These are phyloP conservation scores for Aulostomus chinensis DNA, from an alignment of 2,797 vertebrate species.

Conservation along the genomic window DNA sequence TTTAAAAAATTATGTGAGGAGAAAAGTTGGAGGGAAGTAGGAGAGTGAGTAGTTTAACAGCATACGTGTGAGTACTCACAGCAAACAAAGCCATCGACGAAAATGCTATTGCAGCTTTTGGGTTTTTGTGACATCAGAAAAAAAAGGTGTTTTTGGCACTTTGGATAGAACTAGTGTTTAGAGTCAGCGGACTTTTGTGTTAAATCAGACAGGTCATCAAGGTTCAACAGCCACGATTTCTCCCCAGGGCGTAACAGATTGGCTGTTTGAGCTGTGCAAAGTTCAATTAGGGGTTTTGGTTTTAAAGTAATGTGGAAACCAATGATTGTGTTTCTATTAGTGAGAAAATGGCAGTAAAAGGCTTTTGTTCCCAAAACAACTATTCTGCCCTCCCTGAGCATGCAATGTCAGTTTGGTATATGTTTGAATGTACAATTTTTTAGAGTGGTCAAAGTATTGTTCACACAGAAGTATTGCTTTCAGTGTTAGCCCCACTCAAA, in stretches of 20 bases:
- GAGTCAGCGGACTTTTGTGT: conserved; percentile 9
- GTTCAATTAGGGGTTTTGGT: conserved; percentile 28
- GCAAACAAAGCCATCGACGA: neutral
- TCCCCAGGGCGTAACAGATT: conserved; percentile 21
- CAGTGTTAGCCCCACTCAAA: no score
- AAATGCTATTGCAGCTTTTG: neutral
- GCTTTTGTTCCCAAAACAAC: conserved; percentile 29
- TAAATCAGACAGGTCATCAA: conserved; percentile 18
- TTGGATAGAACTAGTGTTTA: conserved; percentile 19
- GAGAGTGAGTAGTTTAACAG: neutral
- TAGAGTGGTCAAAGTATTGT: no score
- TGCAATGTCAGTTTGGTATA: no score
- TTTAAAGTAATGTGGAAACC: conserved; percentile 46
- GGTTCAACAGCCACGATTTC: conserved; percentile 24
- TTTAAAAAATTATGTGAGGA: no score
- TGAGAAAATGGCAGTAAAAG: conserved; percentile 1
- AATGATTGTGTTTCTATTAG: conserved; percentile 36
- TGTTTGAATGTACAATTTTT: no score
- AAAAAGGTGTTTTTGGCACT: conserved; percentile 16
- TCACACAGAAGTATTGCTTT: no score
- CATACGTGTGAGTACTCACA: neutral
- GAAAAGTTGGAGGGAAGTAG: neutral
- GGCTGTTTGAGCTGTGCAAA: neutral
- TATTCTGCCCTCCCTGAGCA: no score
- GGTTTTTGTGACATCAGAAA: conserved; percentile 5